Conservation (phyloP, 2,888 invertebrate genomes). For the Zele albiditarsus region DNA sequence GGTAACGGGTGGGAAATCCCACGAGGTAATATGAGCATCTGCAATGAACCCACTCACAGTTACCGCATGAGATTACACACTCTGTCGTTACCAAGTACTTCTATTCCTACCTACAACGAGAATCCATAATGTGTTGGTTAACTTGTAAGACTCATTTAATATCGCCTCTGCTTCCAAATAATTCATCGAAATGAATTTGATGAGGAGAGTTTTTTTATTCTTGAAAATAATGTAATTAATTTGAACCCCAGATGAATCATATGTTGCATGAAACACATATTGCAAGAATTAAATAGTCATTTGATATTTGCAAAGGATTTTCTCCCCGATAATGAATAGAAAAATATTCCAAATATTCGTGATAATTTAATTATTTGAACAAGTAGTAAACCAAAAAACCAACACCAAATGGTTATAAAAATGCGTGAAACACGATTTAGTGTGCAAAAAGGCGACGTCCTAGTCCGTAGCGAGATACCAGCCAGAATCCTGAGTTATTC, state of each 20-base stretch:
- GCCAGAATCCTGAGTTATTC: constrained; percentile 86
- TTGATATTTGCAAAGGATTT: not conserved
- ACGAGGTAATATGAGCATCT: constrained; percentile 87
- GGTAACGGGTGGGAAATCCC: constrained; percentile 84
- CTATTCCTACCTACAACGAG: constrained; percentile 35
- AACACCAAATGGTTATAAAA: constrained; percentile 69
- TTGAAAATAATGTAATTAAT: not conserved
- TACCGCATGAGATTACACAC: constrained; percentile 98
- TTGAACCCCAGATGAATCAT: not conserved
- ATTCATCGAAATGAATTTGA: not conserved
- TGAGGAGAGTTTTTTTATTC: not conserved
- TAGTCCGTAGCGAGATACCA: constrained; percentile 82
- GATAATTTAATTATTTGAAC: constrained; percentile 25
- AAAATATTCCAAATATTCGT: constrained; percentile 1
- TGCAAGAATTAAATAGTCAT: not conserved
- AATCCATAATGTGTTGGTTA: constrained; percentile 11
- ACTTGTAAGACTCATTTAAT: not conserved
- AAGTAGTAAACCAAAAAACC: constrained; percentile 57
- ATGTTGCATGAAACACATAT: not conserved
- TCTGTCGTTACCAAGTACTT: constrained; percentile 66
- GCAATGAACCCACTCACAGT: constrained; percentile 84
- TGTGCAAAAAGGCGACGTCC: constrained; percentile 69
- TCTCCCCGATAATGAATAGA: not conserved
- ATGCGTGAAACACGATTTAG: constrained; percentile 41
- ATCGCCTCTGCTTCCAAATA: not conserved